Evolutionary conservation across 2,888 invertebrate genomes (phyloP), one percentile per base, ranked within the genome.

Genomic region (Tenthredo scrophulariae): DNA sequence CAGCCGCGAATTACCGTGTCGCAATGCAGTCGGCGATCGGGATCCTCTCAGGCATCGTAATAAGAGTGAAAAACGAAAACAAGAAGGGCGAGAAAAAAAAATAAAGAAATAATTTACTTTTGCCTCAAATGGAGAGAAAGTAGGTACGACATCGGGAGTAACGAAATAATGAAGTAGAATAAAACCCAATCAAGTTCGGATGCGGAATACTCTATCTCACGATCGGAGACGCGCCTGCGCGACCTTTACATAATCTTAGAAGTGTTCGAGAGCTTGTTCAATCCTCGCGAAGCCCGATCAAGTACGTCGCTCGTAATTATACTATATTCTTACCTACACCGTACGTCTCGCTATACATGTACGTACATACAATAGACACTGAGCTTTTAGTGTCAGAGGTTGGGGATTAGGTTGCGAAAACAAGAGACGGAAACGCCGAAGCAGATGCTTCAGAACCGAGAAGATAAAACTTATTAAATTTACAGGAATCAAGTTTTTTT

Each of bases 201-300:
- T 62, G 26, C 13, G 10, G 9, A 26, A 62, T 62, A 62, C 4
- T 22, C 9, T 62, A 62, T 26, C 4, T 9, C 26, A 62, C 62
- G 26, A 26, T 62, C 22, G 33, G 15, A 18, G 33, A 58, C 22
- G 79, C 79, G 79, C 54, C 9, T 79, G 79, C 79, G 79, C 79
- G 79, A 79, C 79, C 58, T 58, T 79, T 79, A 40, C 79, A 79
- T 79, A 79, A 79, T 79, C 79, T 62, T 58, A 79, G 40, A 79
- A 79, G 75, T 77, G 50, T 62, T 79, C 62, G 13, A 54, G 79
- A 79, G 62, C 54, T 58, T n/a, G 37, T 77, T 77, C 75, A 77
- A 77, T 46, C 79, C 54, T 33, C 37, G 15, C 29, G 79, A 79
- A 79, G 79, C 79, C 79, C 58, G 58, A 79, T 54, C 54, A 62